These are phyloP conservation scores for Narcine bancroftii DNA, from an alignment of 2,113 vertebrate species.

Conservation along the genomic window DNA sequence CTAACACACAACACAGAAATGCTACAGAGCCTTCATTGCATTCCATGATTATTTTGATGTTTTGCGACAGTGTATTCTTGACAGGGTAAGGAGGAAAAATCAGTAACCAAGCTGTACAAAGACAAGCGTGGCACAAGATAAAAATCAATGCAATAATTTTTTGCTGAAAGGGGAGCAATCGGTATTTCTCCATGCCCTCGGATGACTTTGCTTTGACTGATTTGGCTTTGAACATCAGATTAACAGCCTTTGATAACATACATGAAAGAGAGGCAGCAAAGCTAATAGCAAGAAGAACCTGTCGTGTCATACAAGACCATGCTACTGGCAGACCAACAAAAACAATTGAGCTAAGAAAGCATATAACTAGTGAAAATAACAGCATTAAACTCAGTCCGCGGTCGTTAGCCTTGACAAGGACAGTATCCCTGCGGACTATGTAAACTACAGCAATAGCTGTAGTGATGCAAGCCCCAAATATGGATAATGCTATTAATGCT, in stretches of 20 bases:
- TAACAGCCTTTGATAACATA: slow-evolving; percentile 65
- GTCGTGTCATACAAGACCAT: slow-evolving; percentile 72
- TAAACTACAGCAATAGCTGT: slow-evolving; percentile 57
- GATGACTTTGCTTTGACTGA: slow-evolving; percentile 56
- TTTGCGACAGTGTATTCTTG: slow-evolving; percentile 71
- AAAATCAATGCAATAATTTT: slow-evolving; percentile 56
- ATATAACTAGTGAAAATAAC: slow-evolving; percentile 63
- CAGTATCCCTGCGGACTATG: slow-evolving; percentile 54
- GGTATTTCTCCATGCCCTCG: slow-evolving; percentile 51
- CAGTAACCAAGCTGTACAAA: slow-evolving; percentile 62
- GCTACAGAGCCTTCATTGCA: slow-evolving; percentile 65
- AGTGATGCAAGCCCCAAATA: slow-evolving; percentile 60
- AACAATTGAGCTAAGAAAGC: slow-evolving; percentile 63
- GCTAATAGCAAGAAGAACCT: slow-evolving; percentile 63
- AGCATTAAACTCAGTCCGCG: slow-evolving; percentile 62
- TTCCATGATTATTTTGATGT: slow-evolving; percentile 72
- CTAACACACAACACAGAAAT: slow-evolving; percentile 69
- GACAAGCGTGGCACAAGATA: slow-evolving; percentile 51
- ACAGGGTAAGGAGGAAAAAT: slow-evolving; percentile 56
- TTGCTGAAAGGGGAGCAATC: slow-evolving; percentile 51
- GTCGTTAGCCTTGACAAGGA: slow-evolving; percentile 62
- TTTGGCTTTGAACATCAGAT: slow-evolving; percentile 66
- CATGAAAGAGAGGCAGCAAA: slow-evolving; percentile 69
- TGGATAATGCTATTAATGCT: slow-evolving; percentile 64
- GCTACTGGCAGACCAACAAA: slow-evolving; percentile 62